Evolutionary conservation across 2,113 vertebrate species (phyloP).

Genomic region (Seriola dumerili): DNA sequence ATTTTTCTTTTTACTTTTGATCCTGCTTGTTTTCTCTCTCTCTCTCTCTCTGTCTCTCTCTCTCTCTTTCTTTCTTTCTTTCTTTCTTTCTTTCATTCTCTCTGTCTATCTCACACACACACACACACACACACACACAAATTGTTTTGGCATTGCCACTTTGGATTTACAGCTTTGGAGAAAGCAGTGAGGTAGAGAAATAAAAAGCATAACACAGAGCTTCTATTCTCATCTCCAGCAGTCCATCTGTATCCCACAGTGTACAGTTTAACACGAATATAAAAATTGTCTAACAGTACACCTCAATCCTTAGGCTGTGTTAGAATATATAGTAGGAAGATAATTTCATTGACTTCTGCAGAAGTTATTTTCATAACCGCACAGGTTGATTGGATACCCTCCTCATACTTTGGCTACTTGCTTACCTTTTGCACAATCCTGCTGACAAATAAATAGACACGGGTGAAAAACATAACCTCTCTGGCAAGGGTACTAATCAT

Average conservation of each 20-base stretch:
- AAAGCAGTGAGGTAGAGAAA: slow-evolving; percentile 19
- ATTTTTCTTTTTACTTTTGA: neutral
- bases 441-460: too few species aligned
- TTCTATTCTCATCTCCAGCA: neutral
- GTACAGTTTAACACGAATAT: neutral
- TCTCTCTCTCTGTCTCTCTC: neutral
- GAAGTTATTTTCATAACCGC: neutral
- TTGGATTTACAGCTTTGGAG: slow-evolving; percentile 52
- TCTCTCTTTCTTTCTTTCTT: neutral
- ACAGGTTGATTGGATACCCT: neutral
- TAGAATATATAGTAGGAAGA: neutral
- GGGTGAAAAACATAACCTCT: too few species aligned
- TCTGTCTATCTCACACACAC: neutral
- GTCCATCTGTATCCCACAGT: neutral
- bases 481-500: too few species aligned
- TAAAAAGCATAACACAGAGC: neutral
- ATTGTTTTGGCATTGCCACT: slow-evolving; percentile 54
- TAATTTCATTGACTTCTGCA: neutral
- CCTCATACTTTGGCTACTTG: neutral
- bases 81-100: neutral
- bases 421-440: too few species aligned
- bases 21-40: neutral
- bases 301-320: too few species aligned
- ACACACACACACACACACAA: neutral
- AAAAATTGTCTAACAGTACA: neutral